Evolutionary conservation across 2,113 vertebrate species (phyloP).

Genomic region (Steatornis caripensis): DNA sequence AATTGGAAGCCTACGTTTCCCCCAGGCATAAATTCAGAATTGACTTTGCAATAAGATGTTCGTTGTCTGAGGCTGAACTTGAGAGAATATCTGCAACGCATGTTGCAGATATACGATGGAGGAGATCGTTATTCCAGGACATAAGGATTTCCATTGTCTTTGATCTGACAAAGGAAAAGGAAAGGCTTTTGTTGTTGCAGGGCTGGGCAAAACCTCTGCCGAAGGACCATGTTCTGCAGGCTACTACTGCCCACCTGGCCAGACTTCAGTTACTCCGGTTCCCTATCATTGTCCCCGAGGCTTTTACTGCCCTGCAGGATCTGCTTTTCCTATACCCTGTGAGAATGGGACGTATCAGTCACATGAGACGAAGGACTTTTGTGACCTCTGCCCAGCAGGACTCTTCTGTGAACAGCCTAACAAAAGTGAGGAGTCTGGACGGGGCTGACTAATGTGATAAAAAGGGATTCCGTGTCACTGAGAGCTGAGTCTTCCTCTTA

Average conservation of each 20-base stretch:
- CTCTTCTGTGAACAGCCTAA: constrained; percentile 50
- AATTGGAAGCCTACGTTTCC: not conserved
- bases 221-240: not conserved
- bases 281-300: not conserved
- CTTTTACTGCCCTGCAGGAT: constrained; percentile 58
- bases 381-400: constrained; percentile 46
- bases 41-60: not conserved
- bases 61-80: not conserved
- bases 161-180: not conserved
- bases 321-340: constrained; percentile 64
- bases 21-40: not conserved
- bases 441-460: not conserved
- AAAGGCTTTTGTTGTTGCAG: not conserved
- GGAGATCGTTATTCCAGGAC: not conserved
- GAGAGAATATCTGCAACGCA: no score
- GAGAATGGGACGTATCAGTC: constrained; percentile 74
- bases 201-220: not conserved
- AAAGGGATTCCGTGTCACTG: not conserved
- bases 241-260: constrained; percentile 49
- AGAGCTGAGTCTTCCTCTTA: not conserved
- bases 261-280: not conserved
- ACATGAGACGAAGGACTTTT: constrained; percentile 26
- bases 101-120: not conserved
- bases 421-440: not conserved
- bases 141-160: not conserved